These are phyloP conservation scores for Eristalis arbustorum DNA, from an alignment of 2,888 invertebrate genomes.

Conservation along the genomic window DNA sequence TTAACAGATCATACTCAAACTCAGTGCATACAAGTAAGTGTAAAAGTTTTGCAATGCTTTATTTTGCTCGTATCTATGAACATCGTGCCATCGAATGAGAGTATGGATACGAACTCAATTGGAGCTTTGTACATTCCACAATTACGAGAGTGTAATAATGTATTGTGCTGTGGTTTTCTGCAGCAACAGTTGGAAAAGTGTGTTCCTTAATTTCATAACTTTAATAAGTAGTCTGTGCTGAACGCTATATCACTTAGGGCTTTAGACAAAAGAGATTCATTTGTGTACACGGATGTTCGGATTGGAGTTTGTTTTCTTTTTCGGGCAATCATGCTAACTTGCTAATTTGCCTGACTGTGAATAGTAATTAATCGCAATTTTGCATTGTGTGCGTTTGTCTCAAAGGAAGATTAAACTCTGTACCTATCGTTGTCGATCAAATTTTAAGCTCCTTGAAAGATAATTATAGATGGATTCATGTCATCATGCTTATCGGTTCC, in stretches of 20 bases:
- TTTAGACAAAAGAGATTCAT: neutral
- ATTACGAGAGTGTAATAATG: constrained; percentile 62
- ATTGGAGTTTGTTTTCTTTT: too few relatives aligned
- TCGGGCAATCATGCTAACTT: too few relatives aligned
- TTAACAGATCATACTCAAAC: constrained; percentile 58
- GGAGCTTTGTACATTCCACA: constrained; percentile 63
- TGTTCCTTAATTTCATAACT: constrained; percentile 45
- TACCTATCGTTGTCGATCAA: too few relatives aligned
- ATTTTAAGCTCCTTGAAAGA: too few relatives aligned
- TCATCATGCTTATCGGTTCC: too few relatives aligned
- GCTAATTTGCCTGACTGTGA: too few relatives aligned
- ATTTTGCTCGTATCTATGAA: constrained; percentile 27
- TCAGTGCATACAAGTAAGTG: constrained; percentile 40
- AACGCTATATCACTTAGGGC: neutral
- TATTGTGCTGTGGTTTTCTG: constrained; percentile 48
- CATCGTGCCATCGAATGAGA: neutral
- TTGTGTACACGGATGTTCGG: too few relatives aligned
- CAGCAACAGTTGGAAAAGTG: constrained; percentile 47
- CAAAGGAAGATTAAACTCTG: too few relatives aligned
- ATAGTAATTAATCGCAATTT: too few relatives aligned
- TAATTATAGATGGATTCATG: too few relatives aligned
- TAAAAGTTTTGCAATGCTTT: constrained; percentile 60
- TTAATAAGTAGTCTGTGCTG: constrained; percentile 43
- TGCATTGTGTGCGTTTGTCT: too few relatives aligned
- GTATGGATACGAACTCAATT: constrained; percentile 41